Percentiles rank a stretch among this genome's conserved stretches.
Conservation (phyloP, 2,888 invertebrate genomes). For the Xylophagus ater region DNA sequence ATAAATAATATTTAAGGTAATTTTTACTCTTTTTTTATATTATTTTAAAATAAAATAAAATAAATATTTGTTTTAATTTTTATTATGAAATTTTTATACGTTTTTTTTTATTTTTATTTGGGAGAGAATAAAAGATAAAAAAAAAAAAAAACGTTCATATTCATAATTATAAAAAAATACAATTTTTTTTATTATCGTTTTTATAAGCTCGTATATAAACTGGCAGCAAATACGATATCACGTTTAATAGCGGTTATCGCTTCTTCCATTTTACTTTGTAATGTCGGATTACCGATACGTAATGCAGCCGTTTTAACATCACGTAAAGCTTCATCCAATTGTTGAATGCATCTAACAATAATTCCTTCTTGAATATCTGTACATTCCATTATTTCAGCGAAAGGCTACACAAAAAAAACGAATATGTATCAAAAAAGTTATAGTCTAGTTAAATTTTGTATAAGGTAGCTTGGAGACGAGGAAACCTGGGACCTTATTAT, state of each 20-base stretch:
- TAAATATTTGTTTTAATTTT: too few species aligned
- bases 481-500: not conserved
- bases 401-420: slow-evolving; percentile 49
- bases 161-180: too few species aligned
- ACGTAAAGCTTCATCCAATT: slow-evolving; percentile 81
- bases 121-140: too few species aligned
- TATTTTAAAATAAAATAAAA: too few species aligned
- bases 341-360: slow-evolving; percentile 93
- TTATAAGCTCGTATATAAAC: slow-evolving; percentile 94
- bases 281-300: slow-evolving; percentile 83
- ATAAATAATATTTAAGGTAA: too few species aligned
- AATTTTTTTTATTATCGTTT: too few species aligned
- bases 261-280: slow-evolving; percentile 91
- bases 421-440: not conserved
- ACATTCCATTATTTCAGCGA: slow-evolving; percentile 82
- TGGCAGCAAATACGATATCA: slow-evolving; percentile 96
- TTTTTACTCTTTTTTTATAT: too few species aligned
- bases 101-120: too few species aligned
- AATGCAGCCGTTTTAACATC: slow-evolving; percentile 87
- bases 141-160: too few species aligned
- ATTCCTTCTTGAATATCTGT: slow-evolving; percentile 94
- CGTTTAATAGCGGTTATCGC: slow-evolving; percentile 86
- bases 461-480: not conserved
- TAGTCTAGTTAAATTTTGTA: not conserved
- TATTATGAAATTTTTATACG: too few species aligned